Percentiles rank a stretch among this genome's conserved stretches.
Conservation (phyloP, 1,140 invertebrate species). For the Hetaerina americana region DNA sequence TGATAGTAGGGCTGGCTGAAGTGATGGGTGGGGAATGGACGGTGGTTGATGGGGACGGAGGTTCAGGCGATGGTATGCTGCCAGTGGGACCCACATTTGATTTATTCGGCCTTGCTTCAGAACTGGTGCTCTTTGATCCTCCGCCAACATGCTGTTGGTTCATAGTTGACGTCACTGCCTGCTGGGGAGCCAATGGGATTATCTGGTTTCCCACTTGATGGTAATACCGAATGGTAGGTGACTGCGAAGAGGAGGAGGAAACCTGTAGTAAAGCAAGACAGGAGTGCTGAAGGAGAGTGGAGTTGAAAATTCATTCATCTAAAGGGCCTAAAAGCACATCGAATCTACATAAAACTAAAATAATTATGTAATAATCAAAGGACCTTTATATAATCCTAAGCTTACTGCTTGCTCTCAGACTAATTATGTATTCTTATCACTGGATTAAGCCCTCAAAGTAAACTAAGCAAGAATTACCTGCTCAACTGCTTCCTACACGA, state of each 20-base stretch:
- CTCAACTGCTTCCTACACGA: no score
- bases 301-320: no score
- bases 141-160: background rate
- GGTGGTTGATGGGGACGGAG: conserved; percentile 3
- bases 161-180: background rate
- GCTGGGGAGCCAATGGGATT: conserved; percentile 10
- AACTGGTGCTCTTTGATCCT: background rate
- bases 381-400: no score
- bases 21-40: background rate
- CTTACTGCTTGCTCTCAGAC: no score
- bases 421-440: no score
- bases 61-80: conserved; percentile 9
- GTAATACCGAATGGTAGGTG: conserved; percentile 12
- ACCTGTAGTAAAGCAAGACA: no score
- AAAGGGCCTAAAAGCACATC: no score
- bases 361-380: no score
- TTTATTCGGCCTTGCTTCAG: background rate
- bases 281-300: no score
- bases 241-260: conserved; percentile 2
- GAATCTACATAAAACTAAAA: no score
- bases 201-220: conserved; percentile 19
- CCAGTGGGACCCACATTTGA: background rate
- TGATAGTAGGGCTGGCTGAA: background rate
- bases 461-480: no score
- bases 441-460: no score